phyloP scores from a whole-genome alignment of 2,797 vertebrate genomes.

The Moxostoma hubbsi region DNA sequence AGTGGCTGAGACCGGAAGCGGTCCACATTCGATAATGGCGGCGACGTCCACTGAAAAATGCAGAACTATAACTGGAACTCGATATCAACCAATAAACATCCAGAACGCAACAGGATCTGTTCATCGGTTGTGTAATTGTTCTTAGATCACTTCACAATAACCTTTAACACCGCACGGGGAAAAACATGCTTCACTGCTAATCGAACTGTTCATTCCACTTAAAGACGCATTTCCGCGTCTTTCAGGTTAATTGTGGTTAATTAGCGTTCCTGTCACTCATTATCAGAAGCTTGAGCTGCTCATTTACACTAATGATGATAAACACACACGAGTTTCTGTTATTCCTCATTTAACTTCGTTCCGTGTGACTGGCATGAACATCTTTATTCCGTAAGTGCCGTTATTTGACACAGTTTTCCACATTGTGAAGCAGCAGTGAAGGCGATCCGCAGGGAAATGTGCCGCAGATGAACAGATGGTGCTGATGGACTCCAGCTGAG shows the following conservation, averaged over 20 bases:
- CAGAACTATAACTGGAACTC: too few species aligned
- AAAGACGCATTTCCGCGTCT: too few species aligned
- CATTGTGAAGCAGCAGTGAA: constrained; percentile 40
- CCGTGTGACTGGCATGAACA: not conserved
- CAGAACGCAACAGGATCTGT: too few species aligned
- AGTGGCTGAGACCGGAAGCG: too few species aligned
- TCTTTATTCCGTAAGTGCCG: not conserved
- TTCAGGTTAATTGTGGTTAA: not conserved
- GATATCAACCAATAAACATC: too few species aligned
- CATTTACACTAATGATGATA: not conserved
- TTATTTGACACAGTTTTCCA: constrained; percentile 59
- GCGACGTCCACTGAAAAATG: too few species aligned
- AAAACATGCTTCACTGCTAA: not conserved
- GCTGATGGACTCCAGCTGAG: constrained; percentile 64
- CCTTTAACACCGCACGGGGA: not conserved
- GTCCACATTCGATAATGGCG: too few species aligned
- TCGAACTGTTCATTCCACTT: not conserved
- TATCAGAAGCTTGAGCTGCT: not conserved
- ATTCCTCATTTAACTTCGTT: too few species aligned
- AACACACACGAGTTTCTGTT: too few species aligned
- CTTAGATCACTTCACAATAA: not conserved
- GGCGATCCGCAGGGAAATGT: too few species aligned
- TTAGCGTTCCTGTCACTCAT: too few species aligned
- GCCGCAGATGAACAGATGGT: constrained; percentile 73
- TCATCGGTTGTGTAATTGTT: not conserved